These are phyloP conservation scores for Phylloscopus collybita DNA, from an alignment of 2,797 vertebrate species.

Conservation along the genomic window DNA sequence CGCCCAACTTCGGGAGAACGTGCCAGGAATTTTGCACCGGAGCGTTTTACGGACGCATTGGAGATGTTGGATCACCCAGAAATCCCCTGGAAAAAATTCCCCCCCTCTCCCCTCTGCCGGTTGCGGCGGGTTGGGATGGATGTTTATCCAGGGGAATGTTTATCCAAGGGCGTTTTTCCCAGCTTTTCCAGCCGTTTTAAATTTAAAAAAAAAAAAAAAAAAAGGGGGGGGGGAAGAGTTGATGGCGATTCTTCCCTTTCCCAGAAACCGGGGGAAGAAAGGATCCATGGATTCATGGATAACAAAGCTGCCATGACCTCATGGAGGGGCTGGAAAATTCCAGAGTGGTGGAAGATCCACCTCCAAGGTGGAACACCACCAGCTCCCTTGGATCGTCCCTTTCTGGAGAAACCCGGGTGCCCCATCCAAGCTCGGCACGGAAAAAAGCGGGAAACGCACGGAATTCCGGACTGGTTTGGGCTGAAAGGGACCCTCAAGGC, in stretches of 20 bases:
- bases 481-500: neutral
- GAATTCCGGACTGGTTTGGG: neutral
- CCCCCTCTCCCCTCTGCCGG: neutral
- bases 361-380: fast-evolving
- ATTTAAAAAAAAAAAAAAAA: neutral
- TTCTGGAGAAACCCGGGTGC: neutral
- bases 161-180: neutral
- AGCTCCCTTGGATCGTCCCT: neutral
- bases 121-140: neutral
- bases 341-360: neutral
- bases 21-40: neutral
- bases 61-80: neutral
- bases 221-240: neutral
- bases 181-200: neutral
- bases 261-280: neutral
- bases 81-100: constrained; percentile 32
- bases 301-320: neutral
- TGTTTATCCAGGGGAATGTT: neutral
- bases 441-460: fast-evolving
- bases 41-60: constrained; percentile 33
- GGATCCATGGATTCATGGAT: neutral
- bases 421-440: neutral
- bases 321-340: neutral
- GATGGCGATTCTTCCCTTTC: neutral
- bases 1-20: neutral